Conservation (phyloP, 2,888 invertebrate genomes). For the Spisula solida region DNA sequence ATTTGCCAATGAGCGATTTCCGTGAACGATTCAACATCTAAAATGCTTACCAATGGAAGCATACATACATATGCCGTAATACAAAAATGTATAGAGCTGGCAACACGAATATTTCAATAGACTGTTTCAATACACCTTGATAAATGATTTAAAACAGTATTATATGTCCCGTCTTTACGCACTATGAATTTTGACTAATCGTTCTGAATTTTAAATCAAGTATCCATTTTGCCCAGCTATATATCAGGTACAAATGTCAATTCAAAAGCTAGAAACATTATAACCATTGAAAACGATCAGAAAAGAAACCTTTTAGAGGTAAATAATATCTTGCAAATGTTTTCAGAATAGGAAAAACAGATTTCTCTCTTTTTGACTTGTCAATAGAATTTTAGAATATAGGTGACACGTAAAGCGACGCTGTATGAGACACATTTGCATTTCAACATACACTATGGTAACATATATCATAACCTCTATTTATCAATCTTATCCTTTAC, state of each 20-base stretch:
- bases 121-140: background rate
- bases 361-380: background rate
- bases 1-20: background rate
- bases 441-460: background rate
- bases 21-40: background rate
- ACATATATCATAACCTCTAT: background rate
- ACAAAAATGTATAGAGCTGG: too few species aligned
- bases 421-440: background rate
- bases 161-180: background rate
- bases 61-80: background rate
- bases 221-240: background rate
- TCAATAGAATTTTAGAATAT: background rate
- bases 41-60: background rate
- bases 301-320: conserved; percentile 14
- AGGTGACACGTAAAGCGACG: background rate
- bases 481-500: too few species aligned
- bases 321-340: background rate
- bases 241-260: background rate
- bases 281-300: background rate
- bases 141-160: background rate
- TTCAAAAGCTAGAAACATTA: background rate
- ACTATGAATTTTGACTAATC: conserved; percentile 5
- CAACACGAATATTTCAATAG: background rate
- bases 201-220: background rate
- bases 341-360: conserved; percentile 5